Evolutionary conservation across 2,888 invertebrate genomes (phyloP).

Genomic region (Julus scandinavius): DNA sequence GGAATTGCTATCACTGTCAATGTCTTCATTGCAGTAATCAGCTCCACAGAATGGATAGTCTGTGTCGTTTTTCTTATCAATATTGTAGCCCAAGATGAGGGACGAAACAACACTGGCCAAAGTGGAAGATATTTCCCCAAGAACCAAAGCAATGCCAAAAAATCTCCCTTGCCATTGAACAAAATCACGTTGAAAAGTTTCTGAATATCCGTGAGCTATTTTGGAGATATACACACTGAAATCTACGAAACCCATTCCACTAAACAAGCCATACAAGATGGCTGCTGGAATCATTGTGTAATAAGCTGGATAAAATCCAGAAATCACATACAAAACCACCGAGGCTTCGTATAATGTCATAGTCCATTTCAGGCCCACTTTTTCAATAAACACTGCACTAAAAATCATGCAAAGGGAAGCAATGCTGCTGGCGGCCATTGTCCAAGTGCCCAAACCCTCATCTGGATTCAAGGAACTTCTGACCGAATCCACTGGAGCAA

Average conservation of each 20-base stretch:
- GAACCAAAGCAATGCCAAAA: slow-evolving; percentile 25
- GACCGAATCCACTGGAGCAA: slow-evolving; percentile 32
- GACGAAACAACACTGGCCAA: slow-evolving; percentile 42
- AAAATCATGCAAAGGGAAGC: slow-evolving; percentile 20
- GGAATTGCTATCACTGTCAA: slow-evolving; percentile 7
- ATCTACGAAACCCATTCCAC: not conserved
- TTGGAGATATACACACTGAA: not conserved
- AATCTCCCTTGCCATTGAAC: not conserved
- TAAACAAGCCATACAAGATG: slow-evolving; percentile 6
- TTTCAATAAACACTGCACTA: slow-evolving; percentile 13
- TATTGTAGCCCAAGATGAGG: slow-evolving; percentile 32
- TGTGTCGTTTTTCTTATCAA: not conserved
- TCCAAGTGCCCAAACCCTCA: slow-evolving; percentile 45
- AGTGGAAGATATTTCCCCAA: slow-evolving; percentile 30
- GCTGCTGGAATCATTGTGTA: slow-evolving; percentile 49
- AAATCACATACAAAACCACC: not conserved
- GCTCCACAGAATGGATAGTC: slow-evolving; percentile 43
- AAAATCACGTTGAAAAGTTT: not conserved
- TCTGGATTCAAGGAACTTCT: slow-evolving; percentile 31
- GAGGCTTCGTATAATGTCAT: slow-evolving; percentile 39
- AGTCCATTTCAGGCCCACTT: slow-evolving; percentile 25
- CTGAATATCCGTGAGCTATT: not conserved
- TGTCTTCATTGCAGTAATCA: slow-evolving; percentile 47
- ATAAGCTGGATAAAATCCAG: slow-evolving; percentile 34
- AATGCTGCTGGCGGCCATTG: slow-evolving; percentile 49